These are phyloP conservation scores for Nemurella pictetii DNA, from an alignment of 2,888 invertebrate genomes.

Conservation along the genomic window DNA sequence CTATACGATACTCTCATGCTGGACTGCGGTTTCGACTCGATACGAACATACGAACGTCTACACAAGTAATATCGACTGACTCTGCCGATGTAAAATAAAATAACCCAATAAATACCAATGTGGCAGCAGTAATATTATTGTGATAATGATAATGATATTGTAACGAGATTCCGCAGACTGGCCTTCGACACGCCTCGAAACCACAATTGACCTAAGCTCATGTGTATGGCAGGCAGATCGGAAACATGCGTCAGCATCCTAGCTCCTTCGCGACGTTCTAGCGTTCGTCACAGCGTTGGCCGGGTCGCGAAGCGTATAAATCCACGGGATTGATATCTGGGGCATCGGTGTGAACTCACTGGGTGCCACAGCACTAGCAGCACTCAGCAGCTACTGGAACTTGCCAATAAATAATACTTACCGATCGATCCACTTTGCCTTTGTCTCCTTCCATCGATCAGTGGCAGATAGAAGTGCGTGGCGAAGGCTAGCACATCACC, in stretches of 20 bases:
- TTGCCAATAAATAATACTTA: constrained; percentile 13
- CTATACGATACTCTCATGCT: neutral
- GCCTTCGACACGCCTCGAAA: constrained; percentile 6
- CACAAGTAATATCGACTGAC: neutral
- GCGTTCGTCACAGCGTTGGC: neutral
- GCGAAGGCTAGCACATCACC: neutral
- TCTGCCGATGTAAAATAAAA: neutral
- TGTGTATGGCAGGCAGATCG: neutral
- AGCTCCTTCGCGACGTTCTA: neutral
- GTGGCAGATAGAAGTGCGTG: neutral
- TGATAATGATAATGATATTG: constrained; percentile 21
- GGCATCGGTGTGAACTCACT: constrained; percentile 10
- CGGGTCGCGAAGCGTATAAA: neutral
- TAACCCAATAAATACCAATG: constrained; percentile 16
- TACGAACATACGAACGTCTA: neutral
- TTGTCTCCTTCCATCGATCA: neutral
- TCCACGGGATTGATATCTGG: constrained; percentile 6
- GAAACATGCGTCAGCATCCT: neutral
- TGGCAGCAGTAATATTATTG: neutral
- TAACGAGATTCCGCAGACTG: constrained; percentile 3
- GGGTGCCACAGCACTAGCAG: neutral
- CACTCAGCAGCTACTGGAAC: neutral
- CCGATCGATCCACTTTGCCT: neutral
- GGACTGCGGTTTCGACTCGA: neutral
- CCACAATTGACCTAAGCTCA: constrained; percentile 7